Conservation (phyloP, 2,797 vertebrate species). For the Podarcis siculus region DNA sequence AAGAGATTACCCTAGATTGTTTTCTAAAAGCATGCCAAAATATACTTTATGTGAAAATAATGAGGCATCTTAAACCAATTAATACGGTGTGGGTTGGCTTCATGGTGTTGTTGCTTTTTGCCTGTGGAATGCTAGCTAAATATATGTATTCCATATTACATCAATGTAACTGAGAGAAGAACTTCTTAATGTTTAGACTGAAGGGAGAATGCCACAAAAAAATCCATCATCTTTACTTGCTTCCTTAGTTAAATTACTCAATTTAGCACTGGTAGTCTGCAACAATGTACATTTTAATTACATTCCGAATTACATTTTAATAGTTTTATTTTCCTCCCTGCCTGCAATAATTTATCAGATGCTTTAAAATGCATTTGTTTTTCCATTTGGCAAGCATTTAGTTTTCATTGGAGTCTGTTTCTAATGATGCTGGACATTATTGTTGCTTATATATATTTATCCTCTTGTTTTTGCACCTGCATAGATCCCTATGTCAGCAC, state of each 20-base stretch:
- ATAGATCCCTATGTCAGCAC: constrained; percentile 33
- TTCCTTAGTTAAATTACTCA: constrained; percentile 34
- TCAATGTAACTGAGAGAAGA: background rate
- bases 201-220: background rate
- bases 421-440: constrained; percentile 40
- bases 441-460: background rate
- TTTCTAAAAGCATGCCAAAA: constrained; percentile 11
- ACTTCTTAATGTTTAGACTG: constrained; percentile 12
- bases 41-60: constrained; percentile 23
- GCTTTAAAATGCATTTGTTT: constrained; percentile 33
- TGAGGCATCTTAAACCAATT: background rate
- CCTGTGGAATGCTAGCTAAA: background rate
- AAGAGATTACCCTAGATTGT: background rate
- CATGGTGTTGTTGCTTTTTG: constrained; percentile 4
- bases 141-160: background rate
- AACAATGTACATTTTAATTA: constrained; percentile 38
- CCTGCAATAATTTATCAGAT: constrained; percentile 34
- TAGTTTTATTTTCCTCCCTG: constrained; percentile 26
- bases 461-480: constrained; percentile 27
- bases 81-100: background rate
- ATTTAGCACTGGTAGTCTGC: constrained; percentile 11
- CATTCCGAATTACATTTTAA: constrained; percentile 35
- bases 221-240: background rate
- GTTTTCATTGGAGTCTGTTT: constrained; percentile 32
- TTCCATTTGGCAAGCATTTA: constrained; percentile 45